Evolutionary conservation across 2,113 vertebrate genomes (phyloP).

Genomic region (Rhinichthys klamathensis): DNA sequence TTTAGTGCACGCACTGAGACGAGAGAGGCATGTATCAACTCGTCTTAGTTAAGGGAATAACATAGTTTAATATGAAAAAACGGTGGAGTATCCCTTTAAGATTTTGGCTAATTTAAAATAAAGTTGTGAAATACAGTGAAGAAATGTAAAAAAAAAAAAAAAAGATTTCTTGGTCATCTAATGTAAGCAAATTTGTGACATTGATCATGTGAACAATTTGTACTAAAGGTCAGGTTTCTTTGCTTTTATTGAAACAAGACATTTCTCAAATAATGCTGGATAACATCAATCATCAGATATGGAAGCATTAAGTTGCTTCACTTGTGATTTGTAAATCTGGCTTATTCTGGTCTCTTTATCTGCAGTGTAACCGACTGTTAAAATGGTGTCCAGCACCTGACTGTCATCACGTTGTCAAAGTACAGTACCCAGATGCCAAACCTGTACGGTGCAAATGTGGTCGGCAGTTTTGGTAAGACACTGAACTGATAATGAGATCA

Average conservation of each 20-base stretch:
- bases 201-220: background rate
- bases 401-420: slow-evolving; percentile 99
- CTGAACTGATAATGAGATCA: background rate
- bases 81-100: background rate
- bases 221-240: background rate
- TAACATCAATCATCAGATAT: background rate
- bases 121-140: background rate
- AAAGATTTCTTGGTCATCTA: background rate
- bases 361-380: slow-evolving; percentile 98
- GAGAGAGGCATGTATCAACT: too few relatives aligned
- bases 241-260: background rate
- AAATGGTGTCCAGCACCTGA: slow-evolving; percentile 99
- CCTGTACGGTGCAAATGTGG: slow-evolving; percentile 99
- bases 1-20: too few relatives aligned
- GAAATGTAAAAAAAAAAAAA: too few relatives aligned
- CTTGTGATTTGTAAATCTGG: background rate
- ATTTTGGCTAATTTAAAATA: background rate
- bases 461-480: slow-evolving; percentile 95
- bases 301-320: background rate
- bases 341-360: slow-evolving; percentile 35
- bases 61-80: too few relatives aligned
- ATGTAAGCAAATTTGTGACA: background rate
- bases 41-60: too few relatives aligned
- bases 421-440: slow-evolving; percentile 98
- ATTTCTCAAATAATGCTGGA: background rate